These are phyloP conservation scores for Tyrannus savana DNA, from an alignment of 2,113 vertebrate genomes.

Conservation along the genomic window DNA sequence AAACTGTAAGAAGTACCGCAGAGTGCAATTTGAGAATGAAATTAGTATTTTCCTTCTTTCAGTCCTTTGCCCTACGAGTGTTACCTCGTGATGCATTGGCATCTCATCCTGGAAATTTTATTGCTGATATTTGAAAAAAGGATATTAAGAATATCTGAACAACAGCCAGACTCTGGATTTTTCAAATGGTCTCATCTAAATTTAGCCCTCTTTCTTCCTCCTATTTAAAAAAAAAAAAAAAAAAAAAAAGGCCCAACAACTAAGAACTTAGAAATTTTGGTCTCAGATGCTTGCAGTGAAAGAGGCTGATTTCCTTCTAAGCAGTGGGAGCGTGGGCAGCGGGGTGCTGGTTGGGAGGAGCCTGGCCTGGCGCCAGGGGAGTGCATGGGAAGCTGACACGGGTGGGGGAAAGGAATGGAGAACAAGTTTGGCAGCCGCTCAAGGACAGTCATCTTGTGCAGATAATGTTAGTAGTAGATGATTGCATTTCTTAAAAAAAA, in stretches of 20 bases:
- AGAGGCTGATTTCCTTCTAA: slow-evolving; percentile 47
- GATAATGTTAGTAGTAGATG: background rate
- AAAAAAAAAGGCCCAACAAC: background rate
- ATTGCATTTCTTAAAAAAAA: background rate
- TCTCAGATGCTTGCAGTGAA: slow-evolving; percentile 52
- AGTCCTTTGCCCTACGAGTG: background rate
- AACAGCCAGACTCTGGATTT: background rate
- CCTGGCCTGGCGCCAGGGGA: slow-evolving; percentile 78
- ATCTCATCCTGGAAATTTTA: background rate
- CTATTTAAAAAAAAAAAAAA: background rate
- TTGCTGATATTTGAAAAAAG: background rate
- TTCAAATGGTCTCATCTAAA: slow-evolving; percentile 33
- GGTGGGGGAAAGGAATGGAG: slow-evolving; percentile 72
- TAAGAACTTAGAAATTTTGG: slow-evolving; percentile 9
- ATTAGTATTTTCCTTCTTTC: background rate
- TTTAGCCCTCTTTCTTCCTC: slow-evolving; percentile 30
- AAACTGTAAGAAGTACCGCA: background rate
- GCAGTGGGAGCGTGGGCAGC: slow-evolving; percentile 73
- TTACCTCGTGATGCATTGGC: background rate
- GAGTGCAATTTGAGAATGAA: background rate
- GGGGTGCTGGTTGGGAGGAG: slow-evolving; percentile 50
- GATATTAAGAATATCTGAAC: background rate
- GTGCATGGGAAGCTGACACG: slow-evolving; percentile 94
- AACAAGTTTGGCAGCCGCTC: slow-evolving; percentile 38
- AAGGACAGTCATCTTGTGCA: background rate